Conservation (phyloP, 1,140 invertebrate genomes). For the Macrocentrus cingulum region DNA sequence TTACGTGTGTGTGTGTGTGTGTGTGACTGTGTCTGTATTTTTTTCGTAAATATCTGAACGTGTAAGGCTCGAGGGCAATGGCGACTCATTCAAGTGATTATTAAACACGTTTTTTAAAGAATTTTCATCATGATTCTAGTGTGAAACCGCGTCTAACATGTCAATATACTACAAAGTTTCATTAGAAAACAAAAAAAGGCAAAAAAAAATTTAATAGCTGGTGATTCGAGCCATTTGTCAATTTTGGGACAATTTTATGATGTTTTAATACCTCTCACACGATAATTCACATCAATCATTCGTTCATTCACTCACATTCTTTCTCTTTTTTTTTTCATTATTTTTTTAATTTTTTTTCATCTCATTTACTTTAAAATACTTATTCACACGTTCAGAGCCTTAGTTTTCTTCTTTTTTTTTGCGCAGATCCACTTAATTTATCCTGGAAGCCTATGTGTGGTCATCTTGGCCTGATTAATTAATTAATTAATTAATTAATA, state of each 20-base stretch:
- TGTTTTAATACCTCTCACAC: constrained; percentile 19
- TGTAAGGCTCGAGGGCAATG: background rate
- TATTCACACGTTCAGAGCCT: constrained; percentile 54
- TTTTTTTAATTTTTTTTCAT: constrained; percentile 26
- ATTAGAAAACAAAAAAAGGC: too few relatives aligned
- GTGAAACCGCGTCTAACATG: constrained; percentile 10
- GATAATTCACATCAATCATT: too few relatives aligned
- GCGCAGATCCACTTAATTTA: constrained; percentile 50
- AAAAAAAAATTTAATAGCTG: constrained; percentile 13
- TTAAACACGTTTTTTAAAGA: background rate
- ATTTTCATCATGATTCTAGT: background rate
- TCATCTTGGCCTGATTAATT: background rate
- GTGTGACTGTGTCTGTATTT: constrained; percentile 11
- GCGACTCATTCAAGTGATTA: background rate
- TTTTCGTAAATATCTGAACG: constrained; percentile 33
- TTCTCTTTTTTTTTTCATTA: constrained; percentile 9
- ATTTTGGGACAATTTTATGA: background rate
- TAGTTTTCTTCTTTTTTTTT: constrained; percentile 36
- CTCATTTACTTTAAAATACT: constrained; percentile 47
- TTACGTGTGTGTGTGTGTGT: background rate
- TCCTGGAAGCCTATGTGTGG: constrained; percentile 53
- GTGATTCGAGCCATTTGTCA: background rate
- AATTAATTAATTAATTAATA: constrained; percentile 12
- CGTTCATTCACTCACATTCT: constrained; percentile 8
- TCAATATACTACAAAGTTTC: constrained; percentile 50